These are phyloP conservation scores for Phania funesta DNA, from an alignment of 2,888 invertebrate genomes.

Conservation along the genomic window DNA sequence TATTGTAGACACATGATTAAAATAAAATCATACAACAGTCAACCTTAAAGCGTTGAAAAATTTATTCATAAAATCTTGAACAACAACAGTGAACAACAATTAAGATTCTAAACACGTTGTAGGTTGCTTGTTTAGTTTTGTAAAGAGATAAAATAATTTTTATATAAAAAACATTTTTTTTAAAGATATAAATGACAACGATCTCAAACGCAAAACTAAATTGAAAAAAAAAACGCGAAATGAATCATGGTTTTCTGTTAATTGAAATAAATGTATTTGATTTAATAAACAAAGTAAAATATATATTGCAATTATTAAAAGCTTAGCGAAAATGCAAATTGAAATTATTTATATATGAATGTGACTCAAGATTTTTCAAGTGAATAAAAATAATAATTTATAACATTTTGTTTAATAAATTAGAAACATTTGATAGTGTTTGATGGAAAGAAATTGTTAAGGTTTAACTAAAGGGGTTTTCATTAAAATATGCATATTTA, in stretches of 20 bases:
- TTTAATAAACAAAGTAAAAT: conserved; percentile 19
- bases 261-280: conserved; percentile 38
- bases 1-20: conserved; percentile 2
- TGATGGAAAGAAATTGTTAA: background rate
- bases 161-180: conserved; percentile 33
- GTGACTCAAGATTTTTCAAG: conserved; percentile 17
- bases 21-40: conserved; percentile 46
- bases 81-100: conserved; percentile 40
- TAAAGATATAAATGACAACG: conserved; percentile 42
- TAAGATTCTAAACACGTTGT: conserved; percentile 65
- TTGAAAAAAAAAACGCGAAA: conserved; percentile 6
- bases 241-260: conserved; percentile 52
- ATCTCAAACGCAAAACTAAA: conserved; percentile 36
- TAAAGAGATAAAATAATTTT: no score
- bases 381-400: conserved; percentile 1
- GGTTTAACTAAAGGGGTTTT: no score
- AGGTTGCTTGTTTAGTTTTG: background rate
- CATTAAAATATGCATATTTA: no score
- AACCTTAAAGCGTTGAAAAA: conserved; percentile 59
- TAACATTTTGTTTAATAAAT: background rate
- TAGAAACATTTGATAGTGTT: background rate
- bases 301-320: background rate
- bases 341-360: background rate
- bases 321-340: conserved; percentile 20
- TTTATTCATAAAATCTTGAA: conserved; percentile 63